phyloP scores from a whole-genome alignment of 2,888 invertebrate genomes.

The Antheraea yamamai region DNA sequence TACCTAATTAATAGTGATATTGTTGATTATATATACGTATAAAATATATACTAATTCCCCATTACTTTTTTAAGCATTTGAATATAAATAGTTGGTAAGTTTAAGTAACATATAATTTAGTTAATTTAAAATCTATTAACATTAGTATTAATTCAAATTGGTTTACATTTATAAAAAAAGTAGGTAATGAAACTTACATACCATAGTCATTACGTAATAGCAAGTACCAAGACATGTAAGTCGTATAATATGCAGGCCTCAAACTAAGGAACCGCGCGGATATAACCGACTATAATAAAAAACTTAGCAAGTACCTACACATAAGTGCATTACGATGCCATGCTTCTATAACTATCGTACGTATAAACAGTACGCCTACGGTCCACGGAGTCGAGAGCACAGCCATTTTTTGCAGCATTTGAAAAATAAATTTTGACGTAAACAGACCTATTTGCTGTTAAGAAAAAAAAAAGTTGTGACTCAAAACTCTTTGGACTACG shows the following conservation, averaged over 20 bases:
- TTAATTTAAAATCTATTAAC: background rate
- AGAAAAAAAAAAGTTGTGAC: constrained; percentile 34
- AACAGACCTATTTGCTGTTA: constrained; percentile 72
- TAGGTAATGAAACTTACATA: constrained; percentile 8
- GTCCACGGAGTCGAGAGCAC: constrained; percentile 61
- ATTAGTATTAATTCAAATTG: background rate
- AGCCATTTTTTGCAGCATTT: constrained; percentile 79
- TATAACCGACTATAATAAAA: constrained; percentile 80
- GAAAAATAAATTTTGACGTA: constrained; percentile 81
- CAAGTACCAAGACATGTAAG: constrained; percentile 58
- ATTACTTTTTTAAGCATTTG: no score
- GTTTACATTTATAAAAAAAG: background rate
- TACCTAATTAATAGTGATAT: background rate
- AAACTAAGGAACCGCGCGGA: constrained; percentile 73
- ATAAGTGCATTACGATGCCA: constrained; percentile 79
- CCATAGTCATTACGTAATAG: constrained; percentile 23
- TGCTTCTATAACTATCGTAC: constrained; percentile 69
- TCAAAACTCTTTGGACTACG: constrained; percentile 18
- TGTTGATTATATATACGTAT: background rate
- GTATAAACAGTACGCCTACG: constrained; percentile 74
- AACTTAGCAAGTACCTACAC: constrained; percentile 77
- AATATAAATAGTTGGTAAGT: no score
- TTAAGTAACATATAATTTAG: no score
- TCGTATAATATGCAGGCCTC: constrained; percentile 50
- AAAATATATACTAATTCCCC: no score